These are phyloP conservation scores for Alviniconcha marisindica DNA, from an alignment of 1,140 invertebrate genomes.

Conservation along the genomic window DNA sequence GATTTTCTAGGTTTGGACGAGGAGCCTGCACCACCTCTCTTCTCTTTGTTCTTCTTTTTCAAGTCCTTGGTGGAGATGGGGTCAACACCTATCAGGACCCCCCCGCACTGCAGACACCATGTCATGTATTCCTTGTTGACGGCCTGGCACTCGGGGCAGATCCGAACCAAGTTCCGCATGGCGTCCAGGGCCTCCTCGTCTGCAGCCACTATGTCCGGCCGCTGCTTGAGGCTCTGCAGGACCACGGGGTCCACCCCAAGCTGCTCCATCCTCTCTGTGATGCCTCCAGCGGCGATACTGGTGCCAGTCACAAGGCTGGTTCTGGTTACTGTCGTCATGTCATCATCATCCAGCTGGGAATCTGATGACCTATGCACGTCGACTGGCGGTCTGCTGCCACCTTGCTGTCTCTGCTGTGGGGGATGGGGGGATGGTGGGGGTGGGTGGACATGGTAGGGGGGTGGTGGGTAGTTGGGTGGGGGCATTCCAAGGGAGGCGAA, in stretches of 20 bases:
- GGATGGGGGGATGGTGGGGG: constrained; percentile 56
- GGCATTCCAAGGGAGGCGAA: constrained; percentile 41
- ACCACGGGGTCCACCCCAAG: constrained; percentile 58
- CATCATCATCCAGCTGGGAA: constrained; percentile 32
- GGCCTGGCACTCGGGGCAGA: constrained; percentile 68
- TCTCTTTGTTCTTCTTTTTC: constrained; percentile 21
- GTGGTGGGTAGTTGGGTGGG: background rate
- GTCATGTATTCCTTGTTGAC: constrained; percentile 69
- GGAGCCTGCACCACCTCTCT: background rate
- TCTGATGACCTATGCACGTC: background rate
- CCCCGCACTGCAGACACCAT: constrained; percentile 71
- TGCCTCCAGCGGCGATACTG: constrained; percentile 60
- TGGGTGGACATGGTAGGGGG: background rate
- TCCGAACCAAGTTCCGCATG: constrained; percentile 55
- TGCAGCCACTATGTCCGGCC: constrained; percentile 27
- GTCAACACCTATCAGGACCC: constrained; percentile 68
- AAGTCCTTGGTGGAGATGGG: constrained; percentile 53
- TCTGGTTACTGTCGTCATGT: constrained; percentile 49
- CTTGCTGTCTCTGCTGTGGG: constrained; percentile 45
- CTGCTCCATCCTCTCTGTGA: constrained; percentile 65
- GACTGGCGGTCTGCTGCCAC: background rate
- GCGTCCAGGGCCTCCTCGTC: constrained; percentile 35
- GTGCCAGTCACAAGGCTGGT: constrained; percentile 54
- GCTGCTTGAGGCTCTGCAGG: constrained; percentile 30
- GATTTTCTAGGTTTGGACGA: background rate